Conservation (phyloP, 2,113 vertebrate genomes). For the Colistium nudipinnis region DNA sequence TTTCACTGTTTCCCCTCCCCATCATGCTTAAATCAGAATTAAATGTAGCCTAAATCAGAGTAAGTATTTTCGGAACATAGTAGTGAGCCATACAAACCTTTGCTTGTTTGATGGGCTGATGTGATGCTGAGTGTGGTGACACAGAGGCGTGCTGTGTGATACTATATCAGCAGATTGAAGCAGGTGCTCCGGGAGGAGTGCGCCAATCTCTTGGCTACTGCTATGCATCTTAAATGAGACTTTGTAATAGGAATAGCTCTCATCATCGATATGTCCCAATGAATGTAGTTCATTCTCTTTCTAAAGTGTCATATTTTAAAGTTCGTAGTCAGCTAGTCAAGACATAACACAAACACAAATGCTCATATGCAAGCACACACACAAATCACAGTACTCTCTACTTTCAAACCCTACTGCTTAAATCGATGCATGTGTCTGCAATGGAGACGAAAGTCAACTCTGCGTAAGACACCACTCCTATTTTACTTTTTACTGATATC, state of each 20-base stretch:
- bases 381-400: too few species aligned
- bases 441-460: not conserved
- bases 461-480: not conserved
- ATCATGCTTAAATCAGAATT: conserved; percentile 33
- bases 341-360: too few species aligned
- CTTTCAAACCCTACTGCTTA: too few species aligned
- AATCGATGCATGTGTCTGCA: not conserved
- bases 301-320: too few species aligned
- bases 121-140: not conserved
- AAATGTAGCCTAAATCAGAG: conserved; percentile 18
- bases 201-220: not conserved
- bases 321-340: too few species aligned
- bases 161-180: not conserved
- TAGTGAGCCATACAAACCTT: too few species aligned
- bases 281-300: not conserved
- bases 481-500: not conserved
- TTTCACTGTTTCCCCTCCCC: not conserved
- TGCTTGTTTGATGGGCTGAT: too few species aligned
- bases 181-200: not conserved
- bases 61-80: too few species aligned
- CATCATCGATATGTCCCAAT: not conserved
- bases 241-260: not conserved
- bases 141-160: not conserved
- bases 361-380: too few species aligned
- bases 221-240: not conserved